Conservation (phyloP, 2,888 invertebrate genomes). For the Eristalis intricaria region DNA sequence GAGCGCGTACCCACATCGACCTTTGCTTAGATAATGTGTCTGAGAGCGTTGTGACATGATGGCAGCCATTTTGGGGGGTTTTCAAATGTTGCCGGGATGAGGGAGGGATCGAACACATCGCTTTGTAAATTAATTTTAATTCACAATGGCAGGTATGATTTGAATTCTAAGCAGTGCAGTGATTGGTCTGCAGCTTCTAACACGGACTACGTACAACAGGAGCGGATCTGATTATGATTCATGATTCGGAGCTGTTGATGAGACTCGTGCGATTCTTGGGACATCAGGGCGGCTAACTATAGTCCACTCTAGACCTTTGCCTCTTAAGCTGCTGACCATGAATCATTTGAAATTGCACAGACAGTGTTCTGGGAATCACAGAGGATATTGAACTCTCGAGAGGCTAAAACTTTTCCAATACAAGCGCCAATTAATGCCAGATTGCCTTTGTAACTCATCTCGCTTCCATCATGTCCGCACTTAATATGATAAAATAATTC, state of each 20-base stretch:
- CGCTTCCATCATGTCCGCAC: constrained; percentile 10
- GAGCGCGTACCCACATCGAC: background rate
- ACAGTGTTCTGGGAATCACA: background rate
- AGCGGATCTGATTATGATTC: too few species aligned
- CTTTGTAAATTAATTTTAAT: too few species aligned
- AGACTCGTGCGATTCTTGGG: too few species aligned
- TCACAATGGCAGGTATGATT: too few species aligned
- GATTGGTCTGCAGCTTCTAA: too few species aligned
- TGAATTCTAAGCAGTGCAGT: too few species aligned
- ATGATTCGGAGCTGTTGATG: too few species aligned
- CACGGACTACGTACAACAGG: too few species aligned
- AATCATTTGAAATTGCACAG: too few species aligned
- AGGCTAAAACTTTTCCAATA: background rate
- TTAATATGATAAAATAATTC: constrained; percentile 47
- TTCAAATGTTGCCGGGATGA: background rate
- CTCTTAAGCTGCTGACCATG: too few species aligned
- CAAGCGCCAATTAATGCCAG: background rate
- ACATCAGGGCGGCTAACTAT: too few species aligned
- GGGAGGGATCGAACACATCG: background rate
- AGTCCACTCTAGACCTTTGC: too few species aligned
- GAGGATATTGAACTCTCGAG: background rate
- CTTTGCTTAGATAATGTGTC: background rate
- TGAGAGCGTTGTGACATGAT: background rate
- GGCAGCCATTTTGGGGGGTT: background rate
- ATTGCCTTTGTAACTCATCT: constrained; percentile 15